Percentiles rank a stretch among this genome's conserved stretches.
phyloP scores from a whole-genome alignment of 2,113 vertebrate species.

The Columbina picui region DNA sequence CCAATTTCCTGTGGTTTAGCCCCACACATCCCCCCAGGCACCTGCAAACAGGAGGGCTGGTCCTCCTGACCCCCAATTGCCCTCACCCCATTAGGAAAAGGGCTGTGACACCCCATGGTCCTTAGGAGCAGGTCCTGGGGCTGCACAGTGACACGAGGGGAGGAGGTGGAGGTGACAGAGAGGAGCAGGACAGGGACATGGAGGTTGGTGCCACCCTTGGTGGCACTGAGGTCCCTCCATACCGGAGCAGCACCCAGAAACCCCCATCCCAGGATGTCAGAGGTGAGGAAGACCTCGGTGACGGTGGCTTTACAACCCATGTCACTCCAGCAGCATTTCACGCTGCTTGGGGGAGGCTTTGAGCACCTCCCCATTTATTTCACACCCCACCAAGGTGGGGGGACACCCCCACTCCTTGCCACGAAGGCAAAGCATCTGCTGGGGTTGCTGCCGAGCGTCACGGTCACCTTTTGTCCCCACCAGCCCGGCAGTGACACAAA shows the following conservation, averaged over 20 bases:
- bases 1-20: fast-evolving
- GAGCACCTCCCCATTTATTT: not conserved
- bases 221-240: not conserved
- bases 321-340: not conserved
- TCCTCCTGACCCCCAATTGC: fast-evolving
- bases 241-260: not conserved
- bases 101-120: fast-evolving
- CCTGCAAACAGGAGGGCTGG: not conserved
- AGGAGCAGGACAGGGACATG: too few species aligned
- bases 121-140: not conserved
- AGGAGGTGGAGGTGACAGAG: not conserved
- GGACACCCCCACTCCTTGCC: fast-evolving
- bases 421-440: fast-evolving
- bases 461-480: not conserved
- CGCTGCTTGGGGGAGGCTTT: fast-evolving
- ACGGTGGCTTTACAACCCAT: fast-evolving
- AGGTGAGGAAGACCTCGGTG: not conserved
- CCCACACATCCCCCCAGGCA: fast-evolving
- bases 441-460: fast-evolving
- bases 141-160: too few species aligned
- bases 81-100: not conserved
- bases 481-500: not conserved
- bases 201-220: not conserved
- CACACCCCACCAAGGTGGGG: not conserved
- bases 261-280: fast-evolving